phyloP scores from a whole-genome alignment of 2,888 invertebrate species.

The Folsomia candida region DNA sequence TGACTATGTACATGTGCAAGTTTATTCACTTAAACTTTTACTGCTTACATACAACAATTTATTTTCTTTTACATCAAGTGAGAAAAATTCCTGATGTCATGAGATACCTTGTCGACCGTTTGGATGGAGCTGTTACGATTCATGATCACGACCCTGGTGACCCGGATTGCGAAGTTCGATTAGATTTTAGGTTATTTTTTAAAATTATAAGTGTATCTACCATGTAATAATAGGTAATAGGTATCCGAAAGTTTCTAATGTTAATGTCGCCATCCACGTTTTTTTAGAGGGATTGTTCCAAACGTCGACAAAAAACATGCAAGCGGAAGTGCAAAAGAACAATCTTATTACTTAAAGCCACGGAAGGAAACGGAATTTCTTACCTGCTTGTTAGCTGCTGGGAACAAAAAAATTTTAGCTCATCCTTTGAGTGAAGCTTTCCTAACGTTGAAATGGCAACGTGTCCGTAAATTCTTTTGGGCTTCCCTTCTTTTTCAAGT shows the following conservation, averaged over 20 bases:
- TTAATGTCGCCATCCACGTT: not conserved
- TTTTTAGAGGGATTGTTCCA: slow-evolving; percentile 20
- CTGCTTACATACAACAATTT: no score
- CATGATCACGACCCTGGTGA: slow-evolving; percentile 83
- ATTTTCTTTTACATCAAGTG: no score
- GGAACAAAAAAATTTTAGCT: slow-evolving; percentile 79
- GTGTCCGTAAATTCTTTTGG: slow-evolving; percentile 78
- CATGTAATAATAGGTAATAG: not conserved
- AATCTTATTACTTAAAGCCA: slow-evolving; percentile 31
- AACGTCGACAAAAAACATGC: slow-evolving; percentile 1
- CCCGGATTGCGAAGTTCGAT: slow-evolving; percentile 76
- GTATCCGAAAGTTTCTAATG: not conserved
- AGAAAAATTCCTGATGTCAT: slow-evolving; percentile 82
- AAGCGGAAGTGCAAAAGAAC: not conserved
- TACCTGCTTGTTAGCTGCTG: slow-evolving; percentile 82
- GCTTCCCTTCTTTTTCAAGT: slow-evolving; percentile 46
- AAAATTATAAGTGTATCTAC: not conserved
- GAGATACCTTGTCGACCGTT: slow-evolving; percentile 75
- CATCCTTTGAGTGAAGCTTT: slow-evolving; percentile 87
- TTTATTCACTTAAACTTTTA: no score
- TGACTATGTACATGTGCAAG: no score
- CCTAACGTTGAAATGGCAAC: slow-evolving; percentile 83
- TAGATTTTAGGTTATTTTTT: slow-evolving; percentile 58
- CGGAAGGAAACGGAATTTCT: slow-evolving; percentile 72
- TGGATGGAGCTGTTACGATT: slow-evolving; percentile 72